Evolutionary conservation across 2,888 invertebrate genomes (phyloP).

Genomic region (Gastrophysa polygoni): DNA sequence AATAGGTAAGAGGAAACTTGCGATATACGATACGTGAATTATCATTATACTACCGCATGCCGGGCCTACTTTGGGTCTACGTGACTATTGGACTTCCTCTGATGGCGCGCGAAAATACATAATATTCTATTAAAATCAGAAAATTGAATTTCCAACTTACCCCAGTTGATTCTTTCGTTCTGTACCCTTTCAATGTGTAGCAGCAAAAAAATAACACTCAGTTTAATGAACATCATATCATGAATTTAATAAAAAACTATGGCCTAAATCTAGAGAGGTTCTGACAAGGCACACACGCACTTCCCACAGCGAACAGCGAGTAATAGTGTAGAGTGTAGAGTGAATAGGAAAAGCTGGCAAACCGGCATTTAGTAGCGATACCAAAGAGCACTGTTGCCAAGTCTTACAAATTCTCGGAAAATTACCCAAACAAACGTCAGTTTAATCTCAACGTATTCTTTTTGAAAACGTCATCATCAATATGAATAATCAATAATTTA

Average conservation of each 20-base stretch:
- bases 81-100: conserved; percentile 40
- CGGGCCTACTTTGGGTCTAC: conserved; percentile 45
- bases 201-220: conserved; percentile 44
- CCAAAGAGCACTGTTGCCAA: no score
- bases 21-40: no score
- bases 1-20: no score
- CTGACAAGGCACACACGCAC: conserved; percentile 27
- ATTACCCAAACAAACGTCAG: no score
- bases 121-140: conserved; percentile 22
- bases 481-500: no score
- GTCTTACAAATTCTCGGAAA: no score
- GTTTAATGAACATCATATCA: conserved; percentile 47
- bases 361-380: not conserved
- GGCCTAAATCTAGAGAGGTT: conserved; percentile 12
- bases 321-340: no score
- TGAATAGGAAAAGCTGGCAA: conserved; percentile 20
- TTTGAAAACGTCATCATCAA: no score
- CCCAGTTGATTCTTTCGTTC: conserved; percentile 43
- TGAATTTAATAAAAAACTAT: not conserved
- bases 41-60: conserved; percentile 21
- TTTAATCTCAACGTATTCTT: no score
- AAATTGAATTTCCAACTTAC: conserved; percentile 45
- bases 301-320: conserved; percentile 26
- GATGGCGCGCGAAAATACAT: conserved; percentile 47
- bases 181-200: conserved; percentile 32